Evolutionary conservation across 2,888 invertebrate species (phyloP).

Genomic region (Harmothoe impar): DNA sequence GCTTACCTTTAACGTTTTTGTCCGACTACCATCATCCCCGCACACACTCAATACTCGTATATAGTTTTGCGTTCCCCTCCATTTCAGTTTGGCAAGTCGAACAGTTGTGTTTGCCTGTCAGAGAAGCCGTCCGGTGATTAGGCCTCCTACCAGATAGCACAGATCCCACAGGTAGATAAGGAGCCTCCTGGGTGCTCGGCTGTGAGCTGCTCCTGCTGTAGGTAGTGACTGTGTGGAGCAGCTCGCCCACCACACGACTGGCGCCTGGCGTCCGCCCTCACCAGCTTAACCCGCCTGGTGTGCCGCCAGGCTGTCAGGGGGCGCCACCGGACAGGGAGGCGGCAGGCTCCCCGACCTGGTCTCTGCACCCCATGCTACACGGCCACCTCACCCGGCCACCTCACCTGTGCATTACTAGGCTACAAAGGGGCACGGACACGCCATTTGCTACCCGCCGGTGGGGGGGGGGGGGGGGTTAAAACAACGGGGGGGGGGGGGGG

Average conservation of each 20-base stretch:
- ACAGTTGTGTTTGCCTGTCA: background rate
- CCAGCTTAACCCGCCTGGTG: conserved; percentile 23
- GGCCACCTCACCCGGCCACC: too few species aligned
- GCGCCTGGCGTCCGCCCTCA: background rate
- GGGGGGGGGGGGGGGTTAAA: background rate
- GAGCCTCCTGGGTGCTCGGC: background rate
- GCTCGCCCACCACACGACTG: background rate
- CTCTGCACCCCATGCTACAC: too few species aligned
- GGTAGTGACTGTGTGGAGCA: background rate
- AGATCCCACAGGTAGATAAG: conserved; percentile 18
- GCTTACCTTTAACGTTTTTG: background rate
- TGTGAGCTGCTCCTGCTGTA: conserved; percentile 14
- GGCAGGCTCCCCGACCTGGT: too few species aligned
- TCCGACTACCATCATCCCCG: background rate
- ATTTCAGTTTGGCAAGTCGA: background rate
- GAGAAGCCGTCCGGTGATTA: background rate
- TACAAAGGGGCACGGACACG: background rate
- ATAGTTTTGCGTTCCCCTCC: background rate
- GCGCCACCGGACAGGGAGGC: background rate
- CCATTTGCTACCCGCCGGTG: background rate
- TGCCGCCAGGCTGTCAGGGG: background rate
- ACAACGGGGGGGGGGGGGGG: background rate
- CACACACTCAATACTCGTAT: background rate
- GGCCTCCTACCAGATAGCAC: background rate
- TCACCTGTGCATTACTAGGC: background rate